Conservation (phyloP, 1,140 invertebrate genomes). For the Drosophila serrata region DNA sequence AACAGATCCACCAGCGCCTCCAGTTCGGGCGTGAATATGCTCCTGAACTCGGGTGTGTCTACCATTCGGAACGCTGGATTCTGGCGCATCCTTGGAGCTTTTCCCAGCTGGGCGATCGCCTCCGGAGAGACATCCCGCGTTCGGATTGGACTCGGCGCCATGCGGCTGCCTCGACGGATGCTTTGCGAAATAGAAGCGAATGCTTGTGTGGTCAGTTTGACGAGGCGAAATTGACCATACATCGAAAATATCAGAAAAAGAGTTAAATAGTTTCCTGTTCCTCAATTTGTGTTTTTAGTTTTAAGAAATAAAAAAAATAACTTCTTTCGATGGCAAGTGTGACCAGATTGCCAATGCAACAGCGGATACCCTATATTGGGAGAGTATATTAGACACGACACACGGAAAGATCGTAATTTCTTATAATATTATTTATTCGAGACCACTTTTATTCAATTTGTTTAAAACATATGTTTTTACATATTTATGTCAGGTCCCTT, state of each 20-base stretch:
- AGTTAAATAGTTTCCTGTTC: neutral
- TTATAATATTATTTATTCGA: neutral
- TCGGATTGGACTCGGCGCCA: constrained; percentile 3
- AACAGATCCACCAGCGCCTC: constrained; percentile 90
- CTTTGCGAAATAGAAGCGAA: neutral
- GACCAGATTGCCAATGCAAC: neutral
- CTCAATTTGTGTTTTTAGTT: neutral
- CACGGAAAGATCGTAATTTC: neutral
- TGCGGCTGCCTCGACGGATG: neutral
- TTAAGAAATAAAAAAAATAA: neutral
- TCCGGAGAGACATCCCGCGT: constrained; percentile 12
- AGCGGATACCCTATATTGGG: neutral
- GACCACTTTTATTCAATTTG: neutral
- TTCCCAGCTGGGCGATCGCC: constrained; percentile 78
- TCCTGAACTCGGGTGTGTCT: constrained; percentile 90
- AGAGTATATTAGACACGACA: neutral
- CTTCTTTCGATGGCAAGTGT: neutral
- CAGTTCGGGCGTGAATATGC: constrained; percentile 93
- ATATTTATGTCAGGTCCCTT: no score
- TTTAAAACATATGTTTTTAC: neutral
- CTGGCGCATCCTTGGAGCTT: constrained; percentile 86
- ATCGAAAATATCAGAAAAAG: neutral
- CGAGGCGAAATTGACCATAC: constrained; percentile 12
- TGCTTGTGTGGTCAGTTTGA: constrained; percentile 17
- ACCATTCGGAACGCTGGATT: constrained; percentile 90